Percentiles rank a stretch among this genome's conserved stretches.
phyloP scores from a whole-genome alignment of 2,888 invertebrate genomes.

The Lumbricus terrestris region DNA sequence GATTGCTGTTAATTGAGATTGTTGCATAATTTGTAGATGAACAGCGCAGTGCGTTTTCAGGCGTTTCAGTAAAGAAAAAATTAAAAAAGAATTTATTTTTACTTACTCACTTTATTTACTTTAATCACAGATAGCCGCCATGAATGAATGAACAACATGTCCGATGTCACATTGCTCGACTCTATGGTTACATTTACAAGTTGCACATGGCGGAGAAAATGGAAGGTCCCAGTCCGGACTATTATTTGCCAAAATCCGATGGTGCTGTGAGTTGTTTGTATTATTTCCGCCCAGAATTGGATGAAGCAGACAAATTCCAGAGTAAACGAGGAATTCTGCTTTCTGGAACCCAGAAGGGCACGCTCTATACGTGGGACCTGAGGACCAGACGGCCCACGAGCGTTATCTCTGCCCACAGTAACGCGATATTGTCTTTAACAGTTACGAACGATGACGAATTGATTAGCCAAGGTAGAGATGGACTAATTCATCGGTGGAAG shows the following conservation, averaged over 20 bases:
- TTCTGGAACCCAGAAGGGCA: conserved; percentile 9
- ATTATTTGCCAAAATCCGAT: background rate
- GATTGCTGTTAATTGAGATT: no score
- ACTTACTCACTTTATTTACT: background rate
- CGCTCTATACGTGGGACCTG: background rate
- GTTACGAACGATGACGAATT: background rate
- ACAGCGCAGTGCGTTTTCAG: no score
- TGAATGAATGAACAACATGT: no score
- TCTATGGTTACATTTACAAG: background rate
- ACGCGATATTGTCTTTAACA: background rate
- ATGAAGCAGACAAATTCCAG: background rate
- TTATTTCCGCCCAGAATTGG: background rate
- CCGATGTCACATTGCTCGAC: background rate
- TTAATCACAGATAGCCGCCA: background rate
- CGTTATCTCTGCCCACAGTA: background rate
- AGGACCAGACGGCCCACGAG: background rate
- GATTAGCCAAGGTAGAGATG: conserved; percentile 10
- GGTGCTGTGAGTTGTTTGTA: background rate
- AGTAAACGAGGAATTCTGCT: background rate
- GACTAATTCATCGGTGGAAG: conserved; percentile 4
- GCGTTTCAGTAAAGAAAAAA: no score
- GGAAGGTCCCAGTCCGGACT: background rate
- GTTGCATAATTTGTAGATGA: no score
- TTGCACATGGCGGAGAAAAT: background rate
- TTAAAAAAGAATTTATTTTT: no score